These are phyloP conservation scores for Scomber scombrus DNA, from an alignment of 2,113 vertebrate genomes.

Conservation along the genomic window DNA sequence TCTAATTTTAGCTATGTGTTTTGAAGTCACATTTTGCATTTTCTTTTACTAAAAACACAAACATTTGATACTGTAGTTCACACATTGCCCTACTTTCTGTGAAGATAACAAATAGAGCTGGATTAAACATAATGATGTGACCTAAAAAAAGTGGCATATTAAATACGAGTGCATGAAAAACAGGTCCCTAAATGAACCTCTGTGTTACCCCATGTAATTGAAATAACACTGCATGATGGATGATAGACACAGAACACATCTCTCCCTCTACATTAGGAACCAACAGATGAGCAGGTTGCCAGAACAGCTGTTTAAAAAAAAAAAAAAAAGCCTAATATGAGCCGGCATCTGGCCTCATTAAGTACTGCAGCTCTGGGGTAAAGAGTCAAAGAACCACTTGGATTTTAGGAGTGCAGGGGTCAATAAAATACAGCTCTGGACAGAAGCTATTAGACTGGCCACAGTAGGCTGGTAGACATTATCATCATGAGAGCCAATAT, in stretches of 20 bases:
- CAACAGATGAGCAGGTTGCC: slow-evolving; percentile 41
- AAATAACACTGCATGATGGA: slow-evolving; percentile 10
- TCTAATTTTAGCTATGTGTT: not conserved
- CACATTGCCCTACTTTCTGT: not conserved
- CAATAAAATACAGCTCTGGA: slow-evolving; percentile 22
- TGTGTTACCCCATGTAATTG: not conserved
- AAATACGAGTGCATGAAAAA: not conserved
- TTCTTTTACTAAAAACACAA: too few relatives aligned
- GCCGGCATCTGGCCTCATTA: slow-evolving; percentile 50
- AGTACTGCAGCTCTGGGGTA: not conserved
- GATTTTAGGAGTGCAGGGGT: slow-evolving; percentile 29
- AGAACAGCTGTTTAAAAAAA: slow-evolving; percentile 33
- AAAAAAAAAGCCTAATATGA: slow-evolving; percentile 1
- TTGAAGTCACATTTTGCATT: not conserved
- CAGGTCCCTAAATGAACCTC: not conserved
- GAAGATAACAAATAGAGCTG: not conserved
- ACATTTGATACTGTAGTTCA: not conserved
- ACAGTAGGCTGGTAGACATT: slow-evolving; percentile 1
- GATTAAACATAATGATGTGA: not conserved
- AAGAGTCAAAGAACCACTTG: slow-evolving; percentile 22
- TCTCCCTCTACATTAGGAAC: slow-evolving; percentile 41
- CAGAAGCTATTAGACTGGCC: slow-evolving; percentile 25
- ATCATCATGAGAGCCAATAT: slow-evolving; percentile 10
- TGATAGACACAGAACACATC: slow-evolving; percentile 5
- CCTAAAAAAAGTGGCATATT: not conserved